Conservation (phyloP, 1,140 invertebrate genomes). For the Luehdorfia chinensis region DNA sequence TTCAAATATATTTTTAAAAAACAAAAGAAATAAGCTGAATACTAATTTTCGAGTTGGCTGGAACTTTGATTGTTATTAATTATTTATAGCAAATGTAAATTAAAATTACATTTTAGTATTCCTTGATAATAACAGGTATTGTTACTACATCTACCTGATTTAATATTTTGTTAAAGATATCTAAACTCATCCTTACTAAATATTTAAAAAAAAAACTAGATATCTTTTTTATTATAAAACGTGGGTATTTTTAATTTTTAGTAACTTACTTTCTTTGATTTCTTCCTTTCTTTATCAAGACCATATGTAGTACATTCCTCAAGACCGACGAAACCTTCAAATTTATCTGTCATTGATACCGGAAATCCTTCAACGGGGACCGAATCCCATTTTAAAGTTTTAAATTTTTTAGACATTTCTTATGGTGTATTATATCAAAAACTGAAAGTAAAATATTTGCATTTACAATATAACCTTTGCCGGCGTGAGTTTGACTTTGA, state of each 20-base stretch:
- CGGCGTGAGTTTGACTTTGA: conserved; percentile 26
- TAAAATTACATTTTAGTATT: too few relatives aligned
- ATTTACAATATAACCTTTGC: conserved; percentile 19
- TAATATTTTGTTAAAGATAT: too few relatives aligned
- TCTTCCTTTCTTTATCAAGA: conserved; percentile 59
- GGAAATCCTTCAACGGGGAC: conserved; percentile 76
- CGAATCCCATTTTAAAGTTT: conserved; percentile 77
- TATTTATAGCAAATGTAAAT: too few relatives aligned
- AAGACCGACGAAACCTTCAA: conserved; percentile 79
- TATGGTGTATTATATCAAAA: conserved; percentile 5
- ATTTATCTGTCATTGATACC: conserved; percentile 56
- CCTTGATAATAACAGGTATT: too few relatives aligned
- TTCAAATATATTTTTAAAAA: too few relatives aligned
- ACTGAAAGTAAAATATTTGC: conserved; percentile 7
- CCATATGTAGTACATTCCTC: conserved; percentile 81
- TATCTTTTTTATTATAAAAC: too few relatives aligned
- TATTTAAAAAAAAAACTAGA: too few relatives aligned
- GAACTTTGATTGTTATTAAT: too few relatives aligned
- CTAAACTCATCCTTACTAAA: too few relatives aligned
- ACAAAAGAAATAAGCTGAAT: too few relatives aligned
- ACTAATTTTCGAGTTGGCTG: too few relatives aligned
- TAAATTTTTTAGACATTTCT: conserved; percentile 57
- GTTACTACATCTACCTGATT: too few relatives aligned
- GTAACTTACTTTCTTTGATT: conserved; percentile 47
- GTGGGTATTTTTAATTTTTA: conserved; percentile 3